A percentile compares a stretch with the other conserved stretches of the same genome.
Conservation (phyloP, 2,797 vertebrate genomes). For the Thaleichthys pacificus region DNA sequence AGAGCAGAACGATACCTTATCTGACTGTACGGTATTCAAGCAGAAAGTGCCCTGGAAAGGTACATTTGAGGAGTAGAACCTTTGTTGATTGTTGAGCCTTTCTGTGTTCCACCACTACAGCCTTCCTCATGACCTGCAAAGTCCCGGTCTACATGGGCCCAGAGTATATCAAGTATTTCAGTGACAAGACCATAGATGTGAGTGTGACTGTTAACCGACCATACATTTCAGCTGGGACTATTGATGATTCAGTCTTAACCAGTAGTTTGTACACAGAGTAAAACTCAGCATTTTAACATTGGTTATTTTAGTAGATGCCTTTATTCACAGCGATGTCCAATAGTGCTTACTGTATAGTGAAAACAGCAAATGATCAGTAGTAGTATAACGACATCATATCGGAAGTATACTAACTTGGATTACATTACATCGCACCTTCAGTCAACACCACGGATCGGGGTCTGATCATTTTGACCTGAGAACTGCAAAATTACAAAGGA, state of each 20-base stretch:
- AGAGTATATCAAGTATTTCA: conserved; percentile 96
- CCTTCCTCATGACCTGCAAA: conserved; percentile 94
- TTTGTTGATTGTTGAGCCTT: background rate
- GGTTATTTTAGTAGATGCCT: too few relatives aligned
- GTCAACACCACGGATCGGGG: too few relatives aligned
- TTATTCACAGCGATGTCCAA: too few relatives aligned
- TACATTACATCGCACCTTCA: too few relatives aligned
- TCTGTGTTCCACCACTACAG: conserved; percentile 58
- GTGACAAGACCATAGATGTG: conserved; percentile 91
- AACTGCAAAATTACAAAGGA: background rate
- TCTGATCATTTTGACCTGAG: background rate
- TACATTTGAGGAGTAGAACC: background rate
- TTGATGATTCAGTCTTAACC: background rate
- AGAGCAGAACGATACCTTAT: background rate
- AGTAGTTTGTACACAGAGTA: background rate
- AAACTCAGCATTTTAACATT: too few relatives aligned
- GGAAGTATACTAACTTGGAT: too few relatives aligned
- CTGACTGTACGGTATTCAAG: background rate
- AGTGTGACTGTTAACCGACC: conserved; percentile 54
- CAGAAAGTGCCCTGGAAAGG: background rate
- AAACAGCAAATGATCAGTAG: too few relatives aligned
- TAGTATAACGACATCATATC: too few relatives aligned
- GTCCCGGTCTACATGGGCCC: conserved; percentile 94
- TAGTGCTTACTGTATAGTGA: too few relatives aligned
- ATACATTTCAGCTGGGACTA: background rate